These are phyloP conservation scores for Nothobranchius furzeri DNA, from an alignment of 2,113 vertebrate genomes.

Conservation along the genomic window DNA sequence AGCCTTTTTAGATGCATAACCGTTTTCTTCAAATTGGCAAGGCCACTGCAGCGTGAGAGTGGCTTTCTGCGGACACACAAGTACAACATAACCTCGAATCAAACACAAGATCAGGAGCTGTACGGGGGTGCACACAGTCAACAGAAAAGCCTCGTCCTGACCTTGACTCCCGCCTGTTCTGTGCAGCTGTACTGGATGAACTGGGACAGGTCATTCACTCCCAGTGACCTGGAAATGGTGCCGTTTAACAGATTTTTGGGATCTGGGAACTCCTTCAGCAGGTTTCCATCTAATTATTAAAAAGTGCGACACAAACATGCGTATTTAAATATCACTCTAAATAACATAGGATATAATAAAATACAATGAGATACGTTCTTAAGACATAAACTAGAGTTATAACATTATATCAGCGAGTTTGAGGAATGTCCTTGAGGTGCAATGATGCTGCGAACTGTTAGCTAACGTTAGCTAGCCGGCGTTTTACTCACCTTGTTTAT, in stretches of 20 bases:
- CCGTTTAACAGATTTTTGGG: constrained; percentile 89
- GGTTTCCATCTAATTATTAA: constrained; percentile 65
- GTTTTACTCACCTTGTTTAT: constrained; percentile 55
- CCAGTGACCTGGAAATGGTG: constrained; percentile 84
- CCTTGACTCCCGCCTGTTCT: constrained; percentile 85
- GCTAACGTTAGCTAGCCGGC: constrained; percentile 4
- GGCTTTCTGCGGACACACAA: constrained; percentile 81
- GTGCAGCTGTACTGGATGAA: constrained; percentile 88
- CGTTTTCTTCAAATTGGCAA: constrained; percentile 87
- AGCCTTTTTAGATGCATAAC: constrained; percentile 85
- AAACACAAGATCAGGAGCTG: no score
- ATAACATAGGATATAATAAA: no score
- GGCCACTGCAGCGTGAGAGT: constrained; percentile 91
- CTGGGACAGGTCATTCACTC: constrained; percentile 83
- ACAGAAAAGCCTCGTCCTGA: constrained; percentile 46
- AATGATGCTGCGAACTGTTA: background rate
- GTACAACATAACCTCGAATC: background rate
- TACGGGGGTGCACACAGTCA: no score
- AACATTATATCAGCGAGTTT: background rate
- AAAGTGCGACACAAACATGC: background rate
- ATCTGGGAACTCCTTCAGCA: constrained; percentile 90
- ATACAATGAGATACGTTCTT: rapidly evolving
- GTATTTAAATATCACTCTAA: background rate
- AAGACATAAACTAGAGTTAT: background rate
- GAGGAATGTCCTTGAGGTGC: constrained; percentile 55